Base-by-base conservation (phyloP, 2,888 invertebrate species). In the Ganaspis brasiliensis region DNA sequence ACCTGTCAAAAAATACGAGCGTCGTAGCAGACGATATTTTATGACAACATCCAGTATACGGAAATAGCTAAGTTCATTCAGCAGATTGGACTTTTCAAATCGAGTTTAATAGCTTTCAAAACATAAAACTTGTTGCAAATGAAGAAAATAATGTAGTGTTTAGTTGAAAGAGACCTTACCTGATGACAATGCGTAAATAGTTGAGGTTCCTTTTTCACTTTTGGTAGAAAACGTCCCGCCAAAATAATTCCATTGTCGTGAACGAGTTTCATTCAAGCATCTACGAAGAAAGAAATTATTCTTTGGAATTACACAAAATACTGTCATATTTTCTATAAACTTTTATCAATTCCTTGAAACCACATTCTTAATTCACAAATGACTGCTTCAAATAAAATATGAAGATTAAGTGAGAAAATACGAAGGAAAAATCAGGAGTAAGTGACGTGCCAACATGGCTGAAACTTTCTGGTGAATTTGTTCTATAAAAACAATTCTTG, bases 181-280 rank as follows among this genome's bases (percentile, higher is more conserved):
- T 73, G 91, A 91, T 59, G 91, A 91, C 16, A 91, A 81, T 5
- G 91, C 91, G 76, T 86, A 91, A 76, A 91, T 90, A 21, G 90
- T 90, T 57, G 89, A 84, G 21, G 78, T 79, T 45, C 67, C 72
- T 67, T 70, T 79, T 57, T 73, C 73, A 74, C 73, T 75, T 57
- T 57, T 77, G 49, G 72, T 75, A 37, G 75, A 67, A 59, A 80
- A 73, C 26, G 73, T 80, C 80, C 63, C 21, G 45, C 40, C 45
- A 67, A 45, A n/a, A 40, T 8, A 6, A n/a, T 24, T 67, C 63
- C 63, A 45, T 12, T 67, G 63, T 24, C 63, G 40, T 12, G 19
- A 61, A 19, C 5, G 45, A 24, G 6, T 24, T 24, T 21, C 14
- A n/a, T 6, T 21, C 63, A 45, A 67, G 14, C 21, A 21, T 9